Evolutionary conservation across 1,140 invertebrate genomes (phyloP).

Genomic region (Lineus longissimus): DNA sequence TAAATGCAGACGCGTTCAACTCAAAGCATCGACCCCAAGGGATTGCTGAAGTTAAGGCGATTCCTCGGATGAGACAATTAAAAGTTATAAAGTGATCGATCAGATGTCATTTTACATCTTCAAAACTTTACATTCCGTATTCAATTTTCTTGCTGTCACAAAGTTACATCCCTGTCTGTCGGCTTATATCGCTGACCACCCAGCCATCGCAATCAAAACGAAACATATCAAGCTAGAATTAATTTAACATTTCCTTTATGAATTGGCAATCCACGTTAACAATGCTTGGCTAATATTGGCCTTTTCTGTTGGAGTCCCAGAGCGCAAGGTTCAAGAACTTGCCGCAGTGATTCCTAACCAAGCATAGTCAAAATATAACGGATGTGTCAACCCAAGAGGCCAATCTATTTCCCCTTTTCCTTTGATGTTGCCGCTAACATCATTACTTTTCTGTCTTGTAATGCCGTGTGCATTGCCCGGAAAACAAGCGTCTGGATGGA

Average conservation of each 20-base stretch:
- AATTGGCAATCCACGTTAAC: not conserved
- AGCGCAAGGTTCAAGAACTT: not conserved
- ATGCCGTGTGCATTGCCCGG: not conserved
- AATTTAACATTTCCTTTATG: not conserved
- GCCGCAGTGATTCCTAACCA: not conserved
- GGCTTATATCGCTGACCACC: too few species aligned
- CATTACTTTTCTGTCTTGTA: not conserved
- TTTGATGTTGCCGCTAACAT: not conserved
- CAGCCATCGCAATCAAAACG: too few species aligned
- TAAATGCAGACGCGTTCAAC: too few species aligned
- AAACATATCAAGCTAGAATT: too few species aligned
- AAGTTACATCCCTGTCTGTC: too few species aligned
- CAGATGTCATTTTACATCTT: too few species aligned
- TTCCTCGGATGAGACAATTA: too few species aligned
- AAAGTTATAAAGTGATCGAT: too few species aligned
- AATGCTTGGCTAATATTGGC: not conserved
- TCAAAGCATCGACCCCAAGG: too few species aligned
- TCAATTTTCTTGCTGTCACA: too few species aligned
- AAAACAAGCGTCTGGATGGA: not conserved
- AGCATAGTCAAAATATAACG: not conserved
- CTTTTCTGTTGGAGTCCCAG: not conserved
- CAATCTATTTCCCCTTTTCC: slow-evolving; percentile 1
- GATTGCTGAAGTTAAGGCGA: too few species aligned
- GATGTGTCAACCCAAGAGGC: not conserved
- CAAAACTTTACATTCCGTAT: too few species aligned